phyloP scores from a whole-genome alignment of 92 coral and sea anemone genomes.

The Siderastrea siderea region DNA sequence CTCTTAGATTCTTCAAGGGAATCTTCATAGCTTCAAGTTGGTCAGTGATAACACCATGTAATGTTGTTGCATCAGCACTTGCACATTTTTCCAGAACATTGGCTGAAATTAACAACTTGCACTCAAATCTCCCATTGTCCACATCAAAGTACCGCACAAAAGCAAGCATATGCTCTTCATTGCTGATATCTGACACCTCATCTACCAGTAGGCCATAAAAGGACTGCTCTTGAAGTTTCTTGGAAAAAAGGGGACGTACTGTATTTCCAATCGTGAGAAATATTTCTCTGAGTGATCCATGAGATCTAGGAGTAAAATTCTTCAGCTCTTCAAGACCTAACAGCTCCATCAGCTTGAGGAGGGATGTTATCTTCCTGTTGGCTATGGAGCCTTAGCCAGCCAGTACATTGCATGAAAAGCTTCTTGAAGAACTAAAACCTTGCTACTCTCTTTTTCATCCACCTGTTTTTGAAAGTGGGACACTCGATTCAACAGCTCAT shows the following conservation, averaged over 20 bases:
- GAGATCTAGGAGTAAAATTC: slow-evolving; percentile 47
- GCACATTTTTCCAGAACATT: slow-evolving; percentile 37
- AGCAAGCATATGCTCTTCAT: slow-evolving; percentile 27
- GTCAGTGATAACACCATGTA: slow-evolving; percentile 34
- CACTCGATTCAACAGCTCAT: slow-evolving; percentile 48
- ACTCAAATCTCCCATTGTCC: slow-evolving; percentile 26
- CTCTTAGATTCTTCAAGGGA: slow-evolving; percentile 47
- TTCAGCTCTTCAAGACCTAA: slow-evolving; percentile 53
- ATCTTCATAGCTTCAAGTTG: slow-evolving; percentile 21
- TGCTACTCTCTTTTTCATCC: slow-evolving; percentile 47
- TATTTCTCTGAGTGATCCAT: slow-evolving; percentile 35
- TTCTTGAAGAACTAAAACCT: slow-evolving; percentile 38
- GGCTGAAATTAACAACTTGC: slow-evolving; percentile 45
- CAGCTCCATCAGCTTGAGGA: slow-evolving; percentile 54
- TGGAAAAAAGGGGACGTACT: slow-evolving; percentile 24
- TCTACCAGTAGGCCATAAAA: slow-evolving; percentile 36
- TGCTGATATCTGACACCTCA: slow-evolving; percentile 18
- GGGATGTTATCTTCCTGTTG: slow-evolving; percentile 62
- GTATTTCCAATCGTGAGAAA: slow-evolving; percentile 32
- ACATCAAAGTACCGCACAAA: slow-evolving; percentile 33
- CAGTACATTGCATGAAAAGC: slow-evolving; percentile 63
- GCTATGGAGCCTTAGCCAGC: slow-evolving; percentile 52
- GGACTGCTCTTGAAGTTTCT: slow-evolving; percentile 32
- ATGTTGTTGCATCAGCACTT: slow-evolving; percentile 49
- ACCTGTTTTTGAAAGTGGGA: slow-evolving; percentile 49